Conservation (phyloP, 1,140 invertebrate genomes). For the Sinonovacula constricta region DNA sequence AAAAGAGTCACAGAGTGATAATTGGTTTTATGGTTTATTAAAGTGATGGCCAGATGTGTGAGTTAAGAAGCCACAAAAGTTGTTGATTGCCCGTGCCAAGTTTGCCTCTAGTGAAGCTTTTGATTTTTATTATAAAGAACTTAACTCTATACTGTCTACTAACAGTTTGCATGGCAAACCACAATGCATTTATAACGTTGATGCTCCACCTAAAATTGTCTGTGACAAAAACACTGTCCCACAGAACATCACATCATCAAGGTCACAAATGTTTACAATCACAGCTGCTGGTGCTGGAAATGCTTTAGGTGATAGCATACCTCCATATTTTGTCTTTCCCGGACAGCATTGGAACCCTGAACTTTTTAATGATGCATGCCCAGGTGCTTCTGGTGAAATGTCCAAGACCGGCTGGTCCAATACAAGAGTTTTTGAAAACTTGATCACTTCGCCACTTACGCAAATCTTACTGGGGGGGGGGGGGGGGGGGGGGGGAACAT, state of each 20-base stretch:
- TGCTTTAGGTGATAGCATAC: conserved; percentile 58
- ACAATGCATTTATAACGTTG: conserved; percentile 37
- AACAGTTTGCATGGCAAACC: conserved; percentile 7
- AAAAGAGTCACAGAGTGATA: conserved; percentile 5
- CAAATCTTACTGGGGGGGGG: no score
- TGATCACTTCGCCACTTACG: no score
- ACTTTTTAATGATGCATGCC: conserved; percentile 77
- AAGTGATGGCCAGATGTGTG: conserved; percentile 31
- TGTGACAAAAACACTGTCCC: background rate
- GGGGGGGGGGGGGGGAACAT: no score
- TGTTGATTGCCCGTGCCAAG: no score
- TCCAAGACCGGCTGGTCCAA: conserved; percentile 79
- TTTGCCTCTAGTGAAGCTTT: no score
- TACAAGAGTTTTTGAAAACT: conserved; percentile 74
- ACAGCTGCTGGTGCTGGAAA: conserved; percentile 28
- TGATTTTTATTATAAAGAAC: no score
- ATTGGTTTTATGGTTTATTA: conserved; percentile 44
- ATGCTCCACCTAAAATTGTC: conserved; percentile 24
- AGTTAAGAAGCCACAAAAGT: conserved; percentile 29
- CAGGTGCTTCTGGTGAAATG: conserved; percentile 73
- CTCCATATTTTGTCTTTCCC: conserved; percentile 64
- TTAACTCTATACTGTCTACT: background rate
- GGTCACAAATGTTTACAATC: conserved; percentile 54
- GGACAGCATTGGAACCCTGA: conserved; percentile 56
- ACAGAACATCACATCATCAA: conserved; percentile 28